Conservation (phyloP, 2,113 vertebrate genomes). For the Malurus cyaneus region DNA sequence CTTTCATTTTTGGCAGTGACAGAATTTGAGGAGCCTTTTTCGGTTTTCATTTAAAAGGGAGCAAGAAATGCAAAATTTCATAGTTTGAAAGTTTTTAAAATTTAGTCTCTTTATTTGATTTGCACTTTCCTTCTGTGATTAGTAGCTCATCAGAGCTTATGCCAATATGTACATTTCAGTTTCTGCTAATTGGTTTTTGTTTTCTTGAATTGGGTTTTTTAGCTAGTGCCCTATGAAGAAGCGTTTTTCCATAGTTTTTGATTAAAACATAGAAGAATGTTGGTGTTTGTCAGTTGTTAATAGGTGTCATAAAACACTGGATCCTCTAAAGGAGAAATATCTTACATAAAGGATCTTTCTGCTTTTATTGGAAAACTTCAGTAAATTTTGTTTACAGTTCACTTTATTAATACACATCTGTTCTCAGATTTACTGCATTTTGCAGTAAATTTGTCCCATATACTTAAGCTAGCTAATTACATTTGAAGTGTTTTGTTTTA, state of each 20-base stretch:
- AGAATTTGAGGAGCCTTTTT: not conserved
- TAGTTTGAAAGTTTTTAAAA: not conserved
- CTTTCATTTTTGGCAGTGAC: not conserved
- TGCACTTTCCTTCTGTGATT: not conserved
- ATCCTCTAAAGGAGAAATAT: not conserved
- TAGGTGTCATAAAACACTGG: not conserved
- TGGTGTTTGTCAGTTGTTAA: not conserved
- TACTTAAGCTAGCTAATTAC: not conserved
- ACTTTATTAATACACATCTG: not conserved
- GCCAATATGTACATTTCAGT: not conserved
- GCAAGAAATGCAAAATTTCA: not conserved
- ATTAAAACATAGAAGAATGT: not conserved
- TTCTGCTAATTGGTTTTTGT: slow-evolving; percentile 15
- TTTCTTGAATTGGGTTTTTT: not conserved
- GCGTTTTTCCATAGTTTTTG: not conserved
- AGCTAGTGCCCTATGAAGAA: not conserved
- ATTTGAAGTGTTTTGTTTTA: not conserved
- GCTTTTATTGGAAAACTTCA: not conserved
- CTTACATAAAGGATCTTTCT: not conserved
- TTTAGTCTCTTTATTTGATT: not conserved
- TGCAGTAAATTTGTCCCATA: not conserved
- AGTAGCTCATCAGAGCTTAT: not conserved
- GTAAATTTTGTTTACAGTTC: not conserved
- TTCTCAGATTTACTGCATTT: no score
- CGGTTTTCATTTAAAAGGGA: not conserved